Base-by-base conservation (phyloP, 2,797 vertebrate genomes). In the Enteromius mattozi region DNA sequence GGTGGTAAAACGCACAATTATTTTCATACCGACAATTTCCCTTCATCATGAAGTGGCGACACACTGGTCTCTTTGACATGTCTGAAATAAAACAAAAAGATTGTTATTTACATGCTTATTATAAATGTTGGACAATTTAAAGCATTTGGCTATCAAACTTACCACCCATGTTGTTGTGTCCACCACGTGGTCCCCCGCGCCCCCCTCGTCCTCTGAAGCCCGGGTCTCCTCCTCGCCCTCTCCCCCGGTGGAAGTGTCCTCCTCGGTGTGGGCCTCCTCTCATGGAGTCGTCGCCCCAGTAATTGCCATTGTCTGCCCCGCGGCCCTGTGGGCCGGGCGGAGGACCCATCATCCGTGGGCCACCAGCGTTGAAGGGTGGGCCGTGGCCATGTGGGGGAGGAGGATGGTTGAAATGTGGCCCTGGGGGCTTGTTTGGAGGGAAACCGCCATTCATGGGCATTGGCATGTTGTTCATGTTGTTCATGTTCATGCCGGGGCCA, bases 11-110 rank as follows among this genome's bases (percentile, higher is more conserved):
- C 77, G 97, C 98, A 92, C 98, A 98, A 91, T 96, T 98, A 91
- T 96, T 96, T 91, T 99, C 97, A 9, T 98, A 98, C 82, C 97
- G 93, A 92, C 98, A 99, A 93, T 95, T 97, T 87, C 98, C 97
- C 88, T 97, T 99, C 96, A 98, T 96, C 95, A 97, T 97, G 93
- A 98, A 99, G 88, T 98, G 97, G 16, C 97, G 96, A 90, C 97
- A 99, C 63, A 98, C 94, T 0, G 97, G 96, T 74, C 97, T 96
- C 86, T 94, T 96, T 35, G 97, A 97, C 97, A 97, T 97, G 89
- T 98, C 97, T 98, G 71, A 80, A 69, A 78, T 51, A 24, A 69
- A 81, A 74, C 30, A 35, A 54, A 35, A 24, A 68, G 40, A 30
- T 2, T 13, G 2, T 49, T 14, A 45, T 9, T 59, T 13, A 35